A percentile compares a stretch with the other conserved stretches of the same genome.
phyloP scores from a whole-genome alignment of 2,797 vertebrate species.

The Ctenosaura bakeri region DNA sequence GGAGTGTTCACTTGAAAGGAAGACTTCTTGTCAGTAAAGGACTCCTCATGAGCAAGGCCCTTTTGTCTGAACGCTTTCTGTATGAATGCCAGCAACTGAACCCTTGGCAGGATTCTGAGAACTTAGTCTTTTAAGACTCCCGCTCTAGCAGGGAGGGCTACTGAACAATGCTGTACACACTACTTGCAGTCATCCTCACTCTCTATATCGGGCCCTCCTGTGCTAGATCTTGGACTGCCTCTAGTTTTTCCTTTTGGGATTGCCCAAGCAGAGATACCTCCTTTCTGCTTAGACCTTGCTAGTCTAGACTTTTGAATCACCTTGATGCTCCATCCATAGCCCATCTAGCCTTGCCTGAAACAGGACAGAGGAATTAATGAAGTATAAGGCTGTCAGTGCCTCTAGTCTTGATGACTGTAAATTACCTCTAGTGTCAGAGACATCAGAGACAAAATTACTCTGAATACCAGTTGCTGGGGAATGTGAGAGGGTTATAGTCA shows the following conservation, averaged over 20 bases:
- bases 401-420: background rate
- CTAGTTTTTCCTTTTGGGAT: background rate
- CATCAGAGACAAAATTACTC: background rate
- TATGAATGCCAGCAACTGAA: background rate
- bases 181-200: background rate
- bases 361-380: background rate
- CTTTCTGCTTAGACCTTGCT: background rate
- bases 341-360: background rate
- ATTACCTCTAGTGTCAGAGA: background rate
- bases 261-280: background rate
- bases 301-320: background rate
- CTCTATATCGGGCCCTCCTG: background rate
- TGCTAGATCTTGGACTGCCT: background rate
- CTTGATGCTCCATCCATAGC: background rate
- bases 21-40: background rate
- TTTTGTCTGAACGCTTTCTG: background rate
- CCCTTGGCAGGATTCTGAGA: background rate
- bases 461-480: background rate
- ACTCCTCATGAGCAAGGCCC: background rate
- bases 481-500: background rate
- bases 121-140: background rate
- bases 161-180: background rate
- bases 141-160: background rate
- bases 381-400: background rate
- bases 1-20: background rate